These are phyloP conservation scores for Zelostemma sp. DNA, from an alignment of 1,140 invertebrate species.

Conservation along the genomic window DNA sequence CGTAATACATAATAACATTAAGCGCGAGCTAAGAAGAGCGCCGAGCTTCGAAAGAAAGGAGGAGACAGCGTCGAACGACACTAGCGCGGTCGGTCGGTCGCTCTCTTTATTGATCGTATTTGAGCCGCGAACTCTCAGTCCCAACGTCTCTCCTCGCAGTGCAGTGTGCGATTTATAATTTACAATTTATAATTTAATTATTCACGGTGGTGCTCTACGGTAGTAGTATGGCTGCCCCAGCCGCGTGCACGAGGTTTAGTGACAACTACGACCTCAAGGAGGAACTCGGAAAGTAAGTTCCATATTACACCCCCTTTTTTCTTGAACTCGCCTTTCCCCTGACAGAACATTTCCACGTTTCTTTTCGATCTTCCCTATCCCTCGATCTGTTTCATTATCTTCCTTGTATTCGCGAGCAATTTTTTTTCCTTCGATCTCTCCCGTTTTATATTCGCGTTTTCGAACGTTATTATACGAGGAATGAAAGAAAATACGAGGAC, in stretches of 20 bases:
- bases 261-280: conserved; percentile 99
- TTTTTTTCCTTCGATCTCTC: too few species aligned
- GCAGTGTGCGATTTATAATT: conserved; percentile 16
- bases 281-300: conserved; percentile 98
- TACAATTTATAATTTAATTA: too few species aligned
- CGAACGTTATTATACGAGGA: neutral
- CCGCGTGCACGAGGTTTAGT: conserved; percentile 91
- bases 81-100: conserved; percentile 36
- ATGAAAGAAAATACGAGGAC: neutral
- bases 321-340: neutral
- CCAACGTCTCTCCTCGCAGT: conserved; percentile 21
- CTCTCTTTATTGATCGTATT: conserved; percentile 67
- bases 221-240: conserved; percentile 77
- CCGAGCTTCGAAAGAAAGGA: neutral
- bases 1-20: too few species aligned
- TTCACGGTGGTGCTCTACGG: conserved; percentile 48
- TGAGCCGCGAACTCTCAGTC: conserved; percentile 62
- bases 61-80: conserved; percentile 14
- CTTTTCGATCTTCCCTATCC: conserved; percentile 20
- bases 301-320: neutral
- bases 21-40: too few species aligned
- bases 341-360: conserved; percentile 7
- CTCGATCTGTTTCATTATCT: neutral
- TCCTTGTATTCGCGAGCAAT: neutral
- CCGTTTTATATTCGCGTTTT: too few species aligned